These are phyloP conservation scores for Caranx ignobilis DNA, from an alignment of 2,113 vertebrate genomes.

Conservation along the genomic window DNA sequence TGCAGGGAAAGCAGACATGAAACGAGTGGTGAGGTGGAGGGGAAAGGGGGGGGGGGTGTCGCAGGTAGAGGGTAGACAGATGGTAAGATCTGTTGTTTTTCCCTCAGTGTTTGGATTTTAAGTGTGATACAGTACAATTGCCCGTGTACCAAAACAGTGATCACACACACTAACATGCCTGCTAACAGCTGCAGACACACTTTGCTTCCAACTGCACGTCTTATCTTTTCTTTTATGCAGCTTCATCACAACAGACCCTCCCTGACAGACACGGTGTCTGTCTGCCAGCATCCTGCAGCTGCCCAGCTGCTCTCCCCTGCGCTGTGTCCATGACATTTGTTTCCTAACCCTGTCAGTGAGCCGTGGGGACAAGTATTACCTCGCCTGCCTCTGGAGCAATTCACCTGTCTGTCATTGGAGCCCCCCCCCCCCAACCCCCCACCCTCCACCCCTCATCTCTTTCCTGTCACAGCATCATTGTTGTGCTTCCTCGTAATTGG, in stretches of 20 bases:
- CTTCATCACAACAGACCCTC: not conserved
- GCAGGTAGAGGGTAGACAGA: constrained; percentile 68
- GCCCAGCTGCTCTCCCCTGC: constrained; percentile 16
- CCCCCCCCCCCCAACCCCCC: not conserved
- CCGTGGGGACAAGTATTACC: constrained; percentile 17
- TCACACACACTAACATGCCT: constrained; percentile 29
- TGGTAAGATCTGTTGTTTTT: constrained; percentile 44
- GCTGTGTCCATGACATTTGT: constrained; percentile 46
- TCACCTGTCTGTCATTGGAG: constrained; percentile 47
- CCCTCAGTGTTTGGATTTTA: constrained; percentile 33
- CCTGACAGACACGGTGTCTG: not conserved
- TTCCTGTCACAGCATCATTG: constrained; percentile 16
- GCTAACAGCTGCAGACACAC: constrained; percentile 39
- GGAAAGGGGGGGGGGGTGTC: constrained; percentile 39
- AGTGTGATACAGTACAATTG: constrained; percentile 36
- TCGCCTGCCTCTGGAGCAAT: constrained; percentile 16
- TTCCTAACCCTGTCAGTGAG: constrained; percentile 46
- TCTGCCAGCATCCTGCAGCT: constrained; percentile 43
- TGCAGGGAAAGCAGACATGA: constrained; percentile 68
- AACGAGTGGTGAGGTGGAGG: constrained; percentile 41
- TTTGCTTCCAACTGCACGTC: not conserved
- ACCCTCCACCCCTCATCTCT: not conserved
- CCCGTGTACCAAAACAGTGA: constrained; percentile 37
- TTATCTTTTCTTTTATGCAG: constrained; percentile 12
- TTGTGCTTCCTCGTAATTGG: constrained; percentile 31